These are phyloP conservation scores for Cartodere bifasciata DNA, from an alignment of 2,888 invertebrate genomes.

Conservation along the genomic window DNA sequence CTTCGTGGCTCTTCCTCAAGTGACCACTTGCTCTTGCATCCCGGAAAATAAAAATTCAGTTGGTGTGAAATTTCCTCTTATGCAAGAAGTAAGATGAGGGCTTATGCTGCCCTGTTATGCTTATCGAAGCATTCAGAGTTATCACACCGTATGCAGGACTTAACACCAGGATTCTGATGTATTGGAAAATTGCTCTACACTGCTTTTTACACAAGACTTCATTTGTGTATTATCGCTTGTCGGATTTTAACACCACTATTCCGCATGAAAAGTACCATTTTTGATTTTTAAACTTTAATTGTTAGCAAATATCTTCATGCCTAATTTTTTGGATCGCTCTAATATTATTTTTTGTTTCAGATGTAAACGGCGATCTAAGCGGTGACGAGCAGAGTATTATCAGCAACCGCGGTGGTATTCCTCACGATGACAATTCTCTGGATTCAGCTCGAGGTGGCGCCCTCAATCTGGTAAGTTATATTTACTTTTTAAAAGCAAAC, in stretches of 20 bases:
- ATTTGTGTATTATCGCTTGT: too few relatives aligned
- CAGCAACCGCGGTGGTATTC: constrained; percentile 44
- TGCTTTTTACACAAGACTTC: too few relatives aligned
- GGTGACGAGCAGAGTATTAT: constrained; percentile 48
- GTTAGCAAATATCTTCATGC: too few relatives aligned
- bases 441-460: constrained; percentile 48
- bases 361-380: constrained; percentile 48
- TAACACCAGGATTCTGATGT: constrained; percentile 27
- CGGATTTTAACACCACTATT: too few relatives aligned
- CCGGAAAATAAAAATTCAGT: constrained; percentile 35
- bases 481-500: background rate
- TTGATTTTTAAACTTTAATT: too few relatives aligned
- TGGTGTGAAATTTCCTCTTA: constrained; percentile 29
- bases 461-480: constrained; percentile 46
- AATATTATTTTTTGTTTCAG: constrained; percentile 39
- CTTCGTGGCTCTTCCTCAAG: constrained; percentile 22
- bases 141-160: constrained; percentile 33
- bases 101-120: constrained; percentile 14
- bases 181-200: constrained; percentile 29
- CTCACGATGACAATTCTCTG: constrained; percentile 47
- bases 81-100: too few relatives aligned
- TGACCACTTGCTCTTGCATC: constrained; percentile 30
- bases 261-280: too few relatives aligned
- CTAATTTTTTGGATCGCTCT: too few relatives aligned
- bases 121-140: constrained; percentile 26